Percentiles rank a stretch among this genome's conserved stretches.
phyloP scores from a whole-genome alignment of 2,797 vertebrate species.

The Myiotriccus ornatus region DNA sequence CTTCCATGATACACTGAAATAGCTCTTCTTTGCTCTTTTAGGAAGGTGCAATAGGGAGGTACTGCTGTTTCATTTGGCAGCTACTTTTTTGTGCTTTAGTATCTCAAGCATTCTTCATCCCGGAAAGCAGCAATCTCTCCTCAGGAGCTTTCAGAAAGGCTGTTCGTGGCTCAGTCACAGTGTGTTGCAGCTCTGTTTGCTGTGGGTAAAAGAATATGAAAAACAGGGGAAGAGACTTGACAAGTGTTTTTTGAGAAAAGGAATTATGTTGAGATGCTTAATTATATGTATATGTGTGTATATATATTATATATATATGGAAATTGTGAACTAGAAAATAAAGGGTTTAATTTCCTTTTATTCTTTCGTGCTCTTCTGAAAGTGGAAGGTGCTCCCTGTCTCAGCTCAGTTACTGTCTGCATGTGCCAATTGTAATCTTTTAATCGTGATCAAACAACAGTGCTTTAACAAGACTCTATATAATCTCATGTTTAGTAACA shows the following conservation, averaged over 20 bases:
- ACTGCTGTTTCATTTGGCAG: not conserved
- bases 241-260: not conserved
- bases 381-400: not conserved
- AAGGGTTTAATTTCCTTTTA: not conserved
- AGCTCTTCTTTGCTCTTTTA: not conserved
- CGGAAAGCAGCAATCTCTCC: not conserved
- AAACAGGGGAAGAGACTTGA: not conserved
- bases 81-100: not conserved
- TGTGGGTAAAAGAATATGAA: not conserved
- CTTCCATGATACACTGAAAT: not conserved
- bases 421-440: constrained; percentile 57
- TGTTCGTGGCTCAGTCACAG: rapidly evolving
- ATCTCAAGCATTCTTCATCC: not conserved
- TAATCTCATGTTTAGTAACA: constrained; percentile 67
- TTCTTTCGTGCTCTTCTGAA: not conserved
- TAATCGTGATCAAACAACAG: constrained; percentile 29
- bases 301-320: not conserved
- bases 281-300: not conserved
- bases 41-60: not conserved
- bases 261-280: not conserved
- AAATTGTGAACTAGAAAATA: constrained; percentile 6
- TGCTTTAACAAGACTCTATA: constrained; percentile 36
- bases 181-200: not conserved
- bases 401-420: constrained; percentile 1
- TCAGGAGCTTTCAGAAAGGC: not conserved